Percentiles rank a stretch among this genome's conserved stretches.
Evolutionary conservation across 2,113 vertebrate species (phyloP).

Genomic region (Ophiodon elongatus): DNA sequence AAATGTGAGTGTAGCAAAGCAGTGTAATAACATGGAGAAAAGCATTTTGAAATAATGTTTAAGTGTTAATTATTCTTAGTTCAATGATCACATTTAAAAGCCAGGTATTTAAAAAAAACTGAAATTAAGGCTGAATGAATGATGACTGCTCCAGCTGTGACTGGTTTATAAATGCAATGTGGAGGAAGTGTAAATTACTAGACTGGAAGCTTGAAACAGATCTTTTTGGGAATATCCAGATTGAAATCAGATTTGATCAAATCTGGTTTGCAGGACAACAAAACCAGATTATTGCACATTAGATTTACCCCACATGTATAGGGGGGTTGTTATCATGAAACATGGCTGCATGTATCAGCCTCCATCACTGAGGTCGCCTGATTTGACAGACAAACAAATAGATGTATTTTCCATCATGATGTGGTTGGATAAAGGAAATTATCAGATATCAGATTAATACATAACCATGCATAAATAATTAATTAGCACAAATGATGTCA

Average conservation of each 20-base stretch:
- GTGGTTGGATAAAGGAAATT: not conserved
- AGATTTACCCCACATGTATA: not conserved
- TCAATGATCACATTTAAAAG: conserved; percentile 30
- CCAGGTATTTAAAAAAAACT: not conserved
- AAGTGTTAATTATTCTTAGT: conserved; percentile 29
- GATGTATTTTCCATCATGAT: not conserved
- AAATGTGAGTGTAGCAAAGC: not conserved
- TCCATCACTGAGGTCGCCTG: not conserved
- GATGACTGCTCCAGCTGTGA: not conserved
- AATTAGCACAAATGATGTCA: not conserved
- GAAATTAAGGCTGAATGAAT: conserved; percentile 2
- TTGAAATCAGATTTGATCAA: not conserved
- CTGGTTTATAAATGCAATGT: not conserved
- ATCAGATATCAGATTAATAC: not conserved
- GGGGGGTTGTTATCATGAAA: not conserved
- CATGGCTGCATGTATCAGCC: not conserved
- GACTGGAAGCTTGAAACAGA: not conserved
- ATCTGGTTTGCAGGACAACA: not conserved
- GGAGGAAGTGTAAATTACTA: not conserved
- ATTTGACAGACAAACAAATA: not conserved
- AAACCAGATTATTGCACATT: not conserved
- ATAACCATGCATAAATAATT: not conserved
- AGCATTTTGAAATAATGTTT: not conserved
- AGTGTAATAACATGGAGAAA: not conserved
- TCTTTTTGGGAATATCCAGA: not conserved